Percentiles rank a stretch among this genome's conserved stretches.
Evolutionary conservation across 2,797 vertebrate species (phyloP).

Genomic region (Chelon auratus): DNA sequence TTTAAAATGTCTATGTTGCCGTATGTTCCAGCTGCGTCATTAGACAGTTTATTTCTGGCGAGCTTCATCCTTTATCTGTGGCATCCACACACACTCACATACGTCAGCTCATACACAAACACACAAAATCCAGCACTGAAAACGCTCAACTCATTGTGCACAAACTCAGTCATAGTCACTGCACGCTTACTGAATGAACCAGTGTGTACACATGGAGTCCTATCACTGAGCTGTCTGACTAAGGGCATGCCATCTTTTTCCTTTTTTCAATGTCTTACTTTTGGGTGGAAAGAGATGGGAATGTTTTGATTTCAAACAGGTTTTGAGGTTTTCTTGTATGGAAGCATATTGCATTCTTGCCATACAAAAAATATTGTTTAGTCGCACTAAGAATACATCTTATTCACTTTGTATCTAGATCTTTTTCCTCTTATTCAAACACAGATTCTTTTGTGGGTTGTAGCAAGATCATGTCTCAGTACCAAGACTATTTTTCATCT

Average conservation of each 20-base stretch:
- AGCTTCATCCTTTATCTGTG: conserved; percentile 65
- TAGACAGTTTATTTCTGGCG: conserved; percentile 59
- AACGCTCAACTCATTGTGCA: conserved; percentile 61
- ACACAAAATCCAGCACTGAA: conserved; percentile 30
- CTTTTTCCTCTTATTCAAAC: conserved; percentile 22
- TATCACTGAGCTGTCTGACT: conserved; percentile 67
- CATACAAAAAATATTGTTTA: conserved; percentile 36
- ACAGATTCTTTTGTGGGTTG: conserved; percentile 31
- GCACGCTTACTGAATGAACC: conserved; percentile 79
- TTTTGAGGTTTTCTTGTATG: conserved; percentile 58
- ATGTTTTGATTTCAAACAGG: conserved; percentile 72
- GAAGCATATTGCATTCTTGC: conserved; percentile 78
- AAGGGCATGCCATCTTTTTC: conserved; percentile 77
- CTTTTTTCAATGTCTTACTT: conserved; percentile 56
- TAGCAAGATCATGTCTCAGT: conserved; percentile 48
- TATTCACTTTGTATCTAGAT: not conserved
- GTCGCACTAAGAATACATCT: not conserved
- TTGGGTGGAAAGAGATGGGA: conserved; percentile 60
- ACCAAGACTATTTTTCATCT: conserved; percentile 11
- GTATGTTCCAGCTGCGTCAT: conserved; percentile 52
- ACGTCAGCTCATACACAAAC: conserved; percentile 14
- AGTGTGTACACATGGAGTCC: conserved; percentile 64
- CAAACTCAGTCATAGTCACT: conserved; percentile 74
- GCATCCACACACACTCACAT: conserved; percentile 42
- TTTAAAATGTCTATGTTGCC: conserved; percentile 54